Base-by-base conservation (phyloP, 2,797 vertebrate genomes). In the Bradypodion pumilum region DNA sequence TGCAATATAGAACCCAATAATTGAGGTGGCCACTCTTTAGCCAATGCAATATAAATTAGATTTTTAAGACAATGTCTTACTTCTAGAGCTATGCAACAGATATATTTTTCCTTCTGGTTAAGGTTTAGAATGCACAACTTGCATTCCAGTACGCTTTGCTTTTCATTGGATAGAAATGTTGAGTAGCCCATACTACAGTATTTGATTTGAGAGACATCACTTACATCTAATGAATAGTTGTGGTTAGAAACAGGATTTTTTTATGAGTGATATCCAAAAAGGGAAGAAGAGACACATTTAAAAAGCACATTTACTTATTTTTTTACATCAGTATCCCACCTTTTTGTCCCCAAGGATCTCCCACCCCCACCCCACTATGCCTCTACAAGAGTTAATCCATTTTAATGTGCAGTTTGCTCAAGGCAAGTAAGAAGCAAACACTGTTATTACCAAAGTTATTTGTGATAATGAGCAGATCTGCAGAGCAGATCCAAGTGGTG, bases 121-220 rank as follows among this genome's bases (percentile, higher is more conserved):
- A 32, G 15, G 32, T 35, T 74, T 65, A 37, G 46, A 84, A 74
- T 74, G 60, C 66, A 7, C 7, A 60, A 23, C 19, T 56, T 83
- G 21, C 52, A 60, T 69, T 66, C 37, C 15, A 59, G 25, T 49
- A 59, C 59, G 10, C 25, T 32, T 75, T 35, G 46, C 35, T 70
- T 77, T 80, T 63, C 23, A 44, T 12, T 77, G 15, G 52, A 35
- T 70, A 74, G 65, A 49, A 81, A 76, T 77, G 27, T 25, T n/a
- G 4, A 70, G 62, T 23, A 56, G 44, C 73, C 32, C 72, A 40
- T 76, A 40, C 40, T 77, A n/a, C n/a, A n/a, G n/a, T n/a, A 72
- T 19, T 77, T 81, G 76, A 72, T 72, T 81, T 62, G 62, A 77
- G 42, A n/a, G 59, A 76, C 25, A 62, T 40, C 40, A 49, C 40